phyloP scores from a whole-genome alignment of 2,797 vertebrate genomes.

The Hypotaenidia okinawae region DNA sequence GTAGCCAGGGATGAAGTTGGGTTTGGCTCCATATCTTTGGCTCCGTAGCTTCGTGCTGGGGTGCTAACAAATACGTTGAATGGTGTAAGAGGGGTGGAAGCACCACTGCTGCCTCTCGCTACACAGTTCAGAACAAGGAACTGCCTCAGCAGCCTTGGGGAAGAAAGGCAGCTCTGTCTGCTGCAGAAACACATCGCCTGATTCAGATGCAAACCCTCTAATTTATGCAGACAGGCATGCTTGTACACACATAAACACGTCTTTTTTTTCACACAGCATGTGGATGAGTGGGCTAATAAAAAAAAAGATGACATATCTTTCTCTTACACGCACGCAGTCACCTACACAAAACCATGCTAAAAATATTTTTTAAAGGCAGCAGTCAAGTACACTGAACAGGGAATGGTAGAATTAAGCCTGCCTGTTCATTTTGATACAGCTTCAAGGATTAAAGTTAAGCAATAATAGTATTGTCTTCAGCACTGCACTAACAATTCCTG shows the following conservation, averaged over 20 bases:
- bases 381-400: not conserved
- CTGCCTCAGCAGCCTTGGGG: not conserved
- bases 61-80: not conserved
- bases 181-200: not conserved
- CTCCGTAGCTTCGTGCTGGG: not conserved
- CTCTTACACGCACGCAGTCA: conserved; percentile 42
- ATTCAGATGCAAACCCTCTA: conserved; percentile 26
- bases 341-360: conserved; percentile 56
- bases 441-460: conserved; percentile 32
- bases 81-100: not conserved
- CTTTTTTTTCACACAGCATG: not conserved
- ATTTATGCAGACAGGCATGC: conserved; percentile 51
- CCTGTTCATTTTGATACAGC: not conserved
- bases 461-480: conserved; percentile 34
- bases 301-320: conserved; percentile 36
- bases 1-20: not conserved
- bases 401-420: conserved; percentile 5
- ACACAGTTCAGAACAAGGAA: not conserved
- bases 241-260: conserved; percentile 38
- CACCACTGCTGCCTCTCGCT: not conserved
- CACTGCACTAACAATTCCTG: not conserved
- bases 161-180: conserved; percentile 51
- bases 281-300: conserved; percentile 38
- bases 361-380: conserved; percentile 40
- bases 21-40: not conserved